Evolutionary conservation across 2,113 vertebrate genomes (phyloP), one percentile per base, ranked within the genome.

Genomic region (Labeo rohita): DNA sequence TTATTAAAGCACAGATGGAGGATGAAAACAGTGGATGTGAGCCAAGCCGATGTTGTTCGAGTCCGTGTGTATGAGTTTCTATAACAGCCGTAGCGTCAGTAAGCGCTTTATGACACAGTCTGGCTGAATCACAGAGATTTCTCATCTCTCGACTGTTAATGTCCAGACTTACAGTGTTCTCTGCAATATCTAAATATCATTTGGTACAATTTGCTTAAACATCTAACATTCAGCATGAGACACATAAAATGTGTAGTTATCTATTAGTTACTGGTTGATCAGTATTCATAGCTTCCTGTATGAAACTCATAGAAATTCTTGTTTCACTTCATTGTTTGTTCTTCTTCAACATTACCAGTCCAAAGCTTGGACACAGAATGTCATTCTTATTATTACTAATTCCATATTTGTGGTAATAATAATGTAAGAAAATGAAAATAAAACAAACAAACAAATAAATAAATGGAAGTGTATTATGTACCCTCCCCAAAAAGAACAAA

Each of bases 1-100:
- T 80, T 80, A 65, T 80, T 65, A 28, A 47, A 1, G 43, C 79
- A 66, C n/a, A 80, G 79, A 65, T 16, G 59, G n/a, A 39, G 7
- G 43, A 63, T 65, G n/a, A 28, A 80, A 28, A 16, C 13, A 45
- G 56, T 16, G 21, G 39, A 15, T 6, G 36, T 12, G 36, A 78
- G 52, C 16, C 76, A 79, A 59, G 15, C 34, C n/a, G 18, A 59
- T 8, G 6, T 18, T 13, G 39, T 77, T 34, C 34, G 74, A 43
- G 39, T 39, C 39, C 5, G 36, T 23, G 16, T n/a, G 47, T 56
- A 39, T 56, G 18, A 45, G 11, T 49, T 80, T 15, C 23, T 65
- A 65, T 80, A 28, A 28, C 6, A 45, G 77, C 10, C 47, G 1
- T 16, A 54, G 13, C 3, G 39, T 79, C 18, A n/a, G 10, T 1